Evolutionary conservation across 2,797 vertebrate genomes (phyloP).

Genomic region (Potorous gilbertii): DNA sequence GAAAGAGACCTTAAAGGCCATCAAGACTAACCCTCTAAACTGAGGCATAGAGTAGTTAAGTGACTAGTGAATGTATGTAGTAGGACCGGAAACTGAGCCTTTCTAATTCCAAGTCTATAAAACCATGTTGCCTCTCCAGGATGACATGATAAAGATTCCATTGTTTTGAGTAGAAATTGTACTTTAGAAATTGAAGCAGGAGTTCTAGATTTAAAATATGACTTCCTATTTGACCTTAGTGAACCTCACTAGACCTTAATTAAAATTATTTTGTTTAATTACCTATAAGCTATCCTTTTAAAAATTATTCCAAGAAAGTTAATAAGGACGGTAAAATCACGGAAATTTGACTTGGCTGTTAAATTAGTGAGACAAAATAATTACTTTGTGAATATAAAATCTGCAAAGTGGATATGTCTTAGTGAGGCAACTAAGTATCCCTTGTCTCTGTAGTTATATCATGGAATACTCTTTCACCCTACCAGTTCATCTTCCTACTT

Average conservation of each 20-base stretch:
- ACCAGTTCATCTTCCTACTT: not conserved
- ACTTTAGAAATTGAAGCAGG: not conserved
- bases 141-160: not conserved
- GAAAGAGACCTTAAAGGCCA: not conserved
- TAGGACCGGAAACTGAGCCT: not conserved
- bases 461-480: not conserved
- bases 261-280: not conserved
- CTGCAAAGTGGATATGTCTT: not conserved
- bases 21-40: not conserved
- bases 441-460: not conserved
- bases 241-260: not conserved
- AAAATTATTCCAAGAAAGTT: not conserved
- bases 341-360: not conserved
- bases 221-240: not conserved
- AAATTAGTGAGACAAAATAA: slow-evolving; percentile 19
- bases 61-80: not conserved
- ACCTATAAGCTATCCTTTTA: not conserved
- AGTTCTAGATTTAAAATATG: not conserved
- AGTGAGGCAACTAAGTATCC: not conserved
- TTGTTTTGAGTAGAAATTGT: not conserved
- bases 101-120: slow-evolving; percentile 18
- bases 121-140: not conserved
- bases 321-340: not conserved
- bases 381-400: not conserved
- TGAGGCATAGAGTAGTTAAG: not conserved